Evolutionary conservation across 2,113 vertebrate species (phyloP).

Genomic region (Eubucco bourcierii): DNA sequence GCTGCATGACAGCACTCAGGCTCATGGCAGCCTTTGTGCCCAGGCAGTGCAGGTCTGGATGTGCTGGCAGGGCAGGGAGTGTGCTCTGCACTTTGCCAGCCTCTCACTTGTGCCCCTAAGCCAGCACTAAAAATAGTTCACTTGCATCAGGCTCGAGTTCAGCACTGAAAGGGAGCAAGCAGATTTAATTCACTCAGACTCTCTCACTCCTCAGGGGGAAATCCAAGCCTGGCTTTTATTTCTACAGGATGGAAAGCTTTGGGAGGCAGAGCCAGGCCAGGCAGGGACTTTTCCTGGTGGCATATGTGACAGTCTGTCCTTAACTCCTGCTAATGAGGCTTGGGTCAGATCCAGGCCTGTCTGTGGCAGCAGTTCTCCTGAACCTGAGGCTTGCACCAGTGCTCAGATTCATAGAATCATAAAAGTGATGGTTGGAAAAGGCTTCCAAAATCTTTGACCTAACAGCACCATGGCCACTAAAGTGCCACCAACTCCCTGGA

Average conservation of each 20-base stretch:
- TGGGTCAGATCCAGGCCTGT: neutral
- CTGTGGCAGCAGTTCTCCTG: neutral
- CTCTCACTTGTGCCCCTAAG: neutral
- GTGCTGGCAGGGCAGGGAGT: neutral
- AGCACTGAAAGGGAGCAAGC: neutral
- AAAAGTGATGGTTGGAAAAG: too few relatives aligned
- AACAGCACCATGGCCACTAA: too few relatives aligned
- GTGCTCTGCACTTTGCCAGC: neutral
- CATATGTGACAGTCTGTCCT: neutral
- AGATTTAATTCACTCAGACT: neutral
- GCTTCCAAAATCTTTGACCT: too few relatives aligned
- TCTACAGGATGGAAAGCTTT: neutral
- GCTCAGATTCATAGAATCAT: neutral
- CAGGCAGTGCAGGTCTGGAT: neutral
- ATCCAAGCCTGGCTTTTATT: neutral
- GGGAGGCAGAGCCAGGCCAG: neutral
- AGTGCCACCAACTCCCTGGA: too few relatives aligned
- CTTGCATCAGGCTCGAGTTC: neutral
- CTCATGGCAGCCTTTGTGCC: neutral
- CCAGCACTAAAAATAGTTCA: constrained; percentile 6
- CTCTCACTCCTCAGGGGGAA: neutral
- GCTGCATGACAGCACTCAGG: neutral
- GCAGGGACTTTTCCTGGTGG: neutral
- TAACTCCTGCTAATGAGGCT: neutral
- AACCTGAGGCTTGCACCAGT: neutral